These are phyloP conservation scores for Artibeus jamaicensis DNA, from an alignment of 2,797 vertebrate species.

Conservation along the genomic window DNA sequence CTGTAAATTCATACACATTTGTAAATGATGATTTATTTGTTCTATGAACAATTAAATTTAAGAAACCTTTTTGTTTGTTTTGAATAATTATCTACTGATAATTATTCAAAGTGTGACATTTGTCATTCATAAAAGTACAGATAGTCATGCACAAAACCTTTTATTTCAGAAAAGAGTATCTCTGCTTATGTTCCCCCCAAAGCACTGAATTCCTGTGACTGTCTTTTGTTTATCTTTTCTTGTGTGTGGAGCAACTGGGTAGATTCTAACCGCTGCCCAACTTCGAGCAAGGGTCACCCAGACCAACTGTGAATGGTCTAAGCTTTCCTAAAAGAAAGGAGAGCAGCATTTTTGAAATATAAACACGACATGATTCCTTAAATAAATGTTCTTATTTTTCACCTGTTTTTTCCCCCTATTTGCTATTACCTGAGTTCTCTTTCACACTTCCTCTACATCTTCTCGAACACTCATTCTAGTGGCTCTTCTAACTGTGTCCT, in stretches of 20 bases:
- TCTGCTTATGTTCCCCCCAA: background rate
- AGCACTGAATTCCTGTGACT: background rate
- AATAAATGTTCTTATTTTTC: background rate
- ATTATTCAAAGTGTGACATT: background rate
- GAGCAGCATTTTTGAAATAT: background rate
- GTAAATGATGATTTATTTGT: background rate
- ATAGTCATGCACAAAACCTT: fast-evolving
- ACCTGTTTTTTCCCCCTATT: background rate
- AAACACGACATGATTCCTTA: background rate
- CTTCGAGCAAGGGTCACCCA: background rate
- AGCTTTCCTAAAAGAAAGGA: background rate
- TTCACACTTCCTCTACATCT: background rate
- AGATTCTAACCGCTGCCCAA: background rate
- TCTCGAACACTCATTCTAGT: background rate
- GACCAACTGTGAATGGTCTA: background rate
- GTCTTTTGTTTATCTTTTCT: background rate
- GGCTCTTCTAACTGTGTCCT: background rate
- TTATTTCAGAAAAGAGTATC: background rate
- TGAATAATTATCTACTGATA: background rate
- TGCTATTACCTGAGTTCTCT: background rate
- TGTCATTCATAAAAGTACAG: background rate
- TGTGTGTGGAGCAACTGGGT: background rate
- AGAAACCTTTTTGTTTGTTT: background rate
- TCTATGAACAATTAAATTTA: background rate
- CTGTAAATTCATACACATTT: background rate